Evolutionary conservation across 2,888 invertebrate genomes (phyloP), one percentile per base, ranked within the genome.

Genomic region (Hymenopus coronatus): DNA sequence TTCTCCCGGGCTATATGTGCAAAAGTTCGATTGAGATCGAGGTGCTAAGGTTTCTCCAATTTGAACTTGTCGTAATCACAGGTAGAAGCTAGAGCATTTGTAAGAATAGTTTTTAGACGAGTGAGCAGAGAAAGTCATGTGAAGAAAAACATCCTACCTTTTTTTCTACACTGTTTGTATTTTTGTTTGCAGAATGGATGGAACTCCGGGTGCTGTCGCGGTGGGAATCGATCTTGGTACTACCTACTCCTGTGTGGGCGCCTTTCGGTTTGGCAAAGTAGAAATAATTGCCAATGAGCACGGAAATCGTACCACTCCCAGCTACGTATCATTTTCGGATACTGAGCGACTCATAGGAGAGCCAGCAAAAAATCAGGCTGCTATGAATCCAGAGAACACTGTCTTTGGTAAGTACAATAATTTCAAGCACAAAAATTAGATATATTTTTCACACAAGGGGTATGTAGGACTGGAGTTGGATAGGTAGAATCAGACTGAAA

Each of bases 271-370:
- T 92, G 96, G 97, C 88, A 97, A 97, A 93, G 97, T 97, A 91
- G 97, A 97, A 92, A 97, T 97, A 91, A 96, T 97, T 90, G 96
- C 97, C 91, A 97, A 97, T 92, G 97, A 97, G 92, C 97, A 97
- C 93, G 98, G 97, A 90, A 98, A 98, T 93, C 94, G 97, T 88
- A 97, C 97, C 15, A 98, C 97, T 87, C 97, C 98, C 85, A 97
- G 97, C 91, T 98, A 97, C 93, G 97, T 98, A 87, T 97, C 97
- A 8, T 98, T 98, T 93, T 97, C 97, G 33, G 97, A 98, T 91
- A 96, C 95, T 6, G 97, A 98, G 93, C 94, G 97, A 87, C 94
- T 98, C 82, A 97, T 98, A 91, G 97, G 98, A 83, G 97, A 98
- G 94, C 97, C 97, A 28, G 97, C 97, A 81, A 97, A 97, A 93